These are phyloP conservation scores for Chinchilla lanigera DNA, from an alignment of 2,113 vertebrate genomes.

Conservation along the genomic window DNA sequence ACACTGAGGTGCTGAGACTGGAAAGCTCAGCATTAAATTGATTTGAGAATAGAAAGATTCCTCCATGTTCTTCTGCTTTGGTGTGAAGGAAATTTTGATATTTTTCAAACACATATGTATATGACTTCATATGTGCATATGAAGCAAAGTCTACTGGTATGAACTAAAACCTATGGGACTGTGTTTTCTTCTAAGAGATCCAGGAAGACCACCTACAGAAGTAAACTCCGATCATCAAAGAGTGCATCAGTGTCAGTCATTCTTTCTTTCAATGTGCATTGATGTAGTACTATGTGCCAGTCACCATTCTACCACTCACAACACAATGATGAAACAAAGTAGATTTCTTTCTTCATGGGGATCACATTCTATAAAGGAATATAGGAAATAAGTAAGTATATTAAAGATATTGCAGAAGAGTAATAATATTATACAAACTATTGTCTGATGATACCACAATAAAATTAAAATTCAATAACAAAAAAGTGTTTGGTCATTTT, in stretches of 20 bases:
- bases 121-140: neutral
- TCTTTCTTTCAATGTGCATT: neutral
- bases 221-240: neutral
- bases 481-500: conserved; percentile 32
- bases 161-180: neutral
- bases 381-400: neutral
- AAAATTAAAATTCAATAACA: conserved; percentile 34
- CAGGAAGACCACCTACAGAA: neutral
- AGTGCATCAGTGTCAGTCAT: neutral
- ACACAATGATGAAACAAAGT: neutral
- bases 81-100: neutral
- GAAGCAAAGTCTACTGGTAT: neutral
- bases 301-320: neutral
- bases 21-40: conserved; percentile 13
- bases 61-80: neutral
- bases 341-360: neutral
- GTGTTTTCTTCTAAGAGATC: neutral
- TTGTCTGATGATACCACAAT: neutral
- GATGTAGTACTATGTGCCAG: neutral
- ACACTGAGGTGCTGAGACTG: neutral
- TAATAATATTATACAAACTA: neutral
- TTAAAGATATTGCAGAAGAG: neutral
- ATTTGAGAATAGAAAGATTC: neutral
- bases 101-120: neutral
- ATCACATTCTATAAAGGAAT: neutral